phyloP scores from a whole-genome alignment of 2,888 invertebrate species.

The Amphipoea lucens region DNA sequence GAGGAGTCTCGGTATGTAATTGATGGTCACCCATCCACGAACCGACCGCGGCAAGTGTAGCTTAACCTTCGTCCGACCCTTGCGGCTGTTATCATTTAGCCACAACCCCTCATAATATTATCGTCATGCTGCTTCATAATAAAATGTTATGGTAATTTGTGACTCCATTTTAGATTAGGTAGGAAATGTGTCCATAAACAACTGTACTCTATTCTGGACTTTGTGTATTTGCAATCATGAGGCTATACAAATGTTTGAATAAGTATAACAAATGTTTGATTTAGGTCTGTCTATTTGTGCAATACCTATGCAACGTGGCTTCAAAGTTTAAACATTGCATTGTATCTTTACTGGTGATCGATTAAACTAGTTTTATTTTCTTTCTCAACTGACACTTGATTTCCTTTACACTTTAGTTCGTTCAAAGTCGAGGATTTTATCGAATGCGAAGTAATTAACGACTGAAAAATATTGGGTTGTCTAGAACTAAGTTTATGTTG shows the following conservation, averaged over 20 bases:
- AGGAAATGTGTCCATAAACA: conserved; percentile 2
- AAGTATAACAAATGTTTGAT: conserved; percentile 30
- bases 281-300: conserved; percentile 3
- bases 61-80: not conserved
- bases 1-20: not conserved
- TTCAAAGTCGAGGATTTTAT: conserved; percentile 6
- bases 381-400: conserved; percentile 41
- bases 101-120: not conserved
- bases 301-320: not conserved
- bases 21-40: not conserved
- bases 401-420: conserved; percentile 26
- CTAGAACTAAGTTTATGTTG: not conserved
- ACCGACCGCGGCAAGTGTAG: not conserved
- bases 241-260: conserved; percentile 42
- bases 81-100: not conserved
- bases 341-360: conserved; percentile 28
- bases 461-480: not conserved
- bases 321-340: conserved; percentile 9
- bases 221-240: conserved; percentile 24
- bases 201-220: not conserved
- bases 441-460: conserved; percentile 33
- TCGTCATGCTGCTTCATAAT: not conserved
- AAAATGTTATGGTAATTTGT: not conserved
- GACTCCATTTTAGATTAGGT: not conserved
- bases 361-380: conserved; percentile 24